phyloP scores from a whole-genome alignment of 2,888 invertebrate species.

The Neria commutata region DNA sequence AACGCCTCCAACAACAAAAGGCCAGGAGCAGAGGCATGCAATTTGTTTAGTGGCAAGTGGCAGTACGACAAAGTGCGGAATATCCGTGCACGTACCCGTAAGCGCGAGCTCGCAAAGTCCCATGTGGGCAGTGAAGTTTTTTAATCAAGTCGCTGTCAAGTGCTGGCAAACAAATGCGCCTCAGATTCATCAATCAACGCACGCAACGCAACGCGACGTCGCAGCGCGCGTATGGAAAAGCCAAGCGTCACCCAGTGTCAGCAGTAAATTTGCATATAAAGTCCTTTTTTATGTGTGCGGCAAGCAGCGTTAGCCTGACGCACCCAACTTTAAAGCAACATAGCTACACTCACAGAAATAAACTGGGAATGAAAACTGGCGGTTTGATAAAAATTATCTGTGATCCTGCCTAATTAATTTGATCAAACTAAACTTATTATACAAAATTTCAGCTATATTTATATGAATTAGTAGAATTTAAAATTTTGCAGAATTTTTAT shows the following conservation, averaged over 20 bases:
- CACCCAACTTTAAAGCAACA: background rate
- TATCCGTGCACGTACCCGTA: conserved; percentile 43
- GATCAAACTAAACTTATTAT: too few species aligned
- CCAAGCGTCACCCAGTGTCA: conserved; percentile 20
- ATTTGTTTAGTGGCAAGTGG: conserved; percentile 14
- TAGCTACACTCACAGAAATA: too few species aligned
- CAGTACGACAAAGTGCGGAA: conserved; percentile 19
- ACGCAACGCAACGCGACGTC: conserved; percentile 35
- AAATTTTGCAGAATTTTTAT: too few species aligned
- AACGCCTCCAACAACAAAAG: conserved; percentile 32
- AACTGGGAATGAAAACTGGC: too few species aligned
- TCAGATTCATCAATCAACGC: conserved; percentile 56
- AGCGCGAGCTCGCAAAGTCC: conserved; percentile 38
- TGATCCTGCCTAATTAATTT: too few species aligned
- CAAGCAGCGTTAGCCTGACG: background rate
- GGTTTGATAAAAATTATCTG: too few species aligned
- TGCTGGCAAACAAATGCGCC: conserved; percentile 52
- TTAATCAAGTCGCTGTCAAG: conserved; percentile 61
- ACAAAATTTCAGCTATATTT: too few species aligned
- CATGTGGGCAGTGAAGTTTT: conserved; percentile 61
- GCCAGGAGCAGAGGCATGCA: conserved; percentile 33
- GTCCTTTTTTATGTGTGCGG: conserved; percentile 9
- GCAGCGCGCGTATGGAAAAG: conserved; percentile 1
- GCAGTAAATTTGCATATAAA: conserved; percentile 33
- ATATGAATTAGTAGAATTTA: too few species aligned